A percentile compares a stretch with the other conserved stretches of the same genome.
These are phyloP conservation scores for Drosophila ambigua DNA, from an alignment of 1,140 invertebrate genomes.

Conservation along the genomic window DNA sequence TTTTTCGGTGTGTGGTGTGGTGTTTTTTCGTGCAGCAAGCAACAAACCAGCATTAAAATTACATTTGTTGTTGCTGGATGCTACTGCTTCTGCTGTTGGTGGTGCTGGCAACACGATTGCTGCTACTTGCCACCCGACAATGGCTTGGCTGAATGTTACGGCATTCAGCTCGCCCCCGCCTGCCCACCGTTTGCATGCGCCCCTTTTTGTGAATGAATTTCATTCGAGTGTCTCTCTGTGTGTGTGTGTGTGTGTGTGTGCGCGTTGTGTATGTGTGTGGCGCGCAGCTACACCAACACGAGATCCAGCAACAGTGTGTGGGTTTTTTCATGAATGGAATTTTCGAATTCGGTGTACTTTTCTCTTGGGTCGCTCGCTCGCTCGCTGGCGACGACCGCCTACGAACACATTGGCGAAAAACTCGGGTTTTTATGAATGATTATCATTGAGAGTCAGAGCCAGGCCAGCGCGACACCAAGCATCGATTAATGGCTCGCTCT, in stretches of 20 bases:
- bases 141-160: slow-evolving; percentile 64
- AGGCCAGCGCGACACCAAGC: slow-evolving; percentile 31
- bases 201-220: slow-evolving; percentile 79
- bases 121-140: slow-evolving; percentile 50
- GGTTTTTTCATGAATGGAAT: slow-evolving; percentile 83
- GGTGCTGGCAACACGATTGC: slow-evolving; percentile 64
- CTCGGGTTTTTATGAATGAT: slow-evolving; percentile 74
- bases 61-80: slow-evolving; percentile 54
- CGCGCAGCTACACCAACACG: slow-evolving; percentile 54
- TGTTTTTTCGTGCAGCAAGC: slow-evolving; percentile 62
- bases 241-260: slow-evolving; percentile 32
- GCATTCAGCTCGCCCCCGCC: slow-evolving; percentile 45
- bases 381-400: slow-evolving; percentile 38
- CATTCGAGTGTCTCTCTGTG: slow-evolving; percentile 24
- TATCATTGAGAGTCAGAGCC: slow-evolving; percentile 42
- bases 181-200: slow-evolving; percentile 57
- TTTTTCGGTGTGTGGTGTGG: slow-evolving; percentile 40
- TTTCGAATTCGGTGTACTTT: slow-evolving; percentile 79
- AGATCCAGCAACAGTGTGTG: slow-evolving; percentile 73
- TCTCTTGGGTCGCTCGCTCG: slow-evolving; percentile 38
- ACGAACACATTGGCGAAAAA: slow-evolving; percentile 48
- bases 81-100: slow-evolving; percentile 45
- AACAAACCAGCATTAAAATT: slow-evolving; percentile 59
- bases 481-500: slow-evolving; percentile 35
- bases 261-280: slow-evolving; percentile 42